A percentile compares a stretch with the other conserved stretches of the same genome.
Conservation (phyloP, 2,888 invertebrate species). For the Aspidiotus destructor region DNA sequence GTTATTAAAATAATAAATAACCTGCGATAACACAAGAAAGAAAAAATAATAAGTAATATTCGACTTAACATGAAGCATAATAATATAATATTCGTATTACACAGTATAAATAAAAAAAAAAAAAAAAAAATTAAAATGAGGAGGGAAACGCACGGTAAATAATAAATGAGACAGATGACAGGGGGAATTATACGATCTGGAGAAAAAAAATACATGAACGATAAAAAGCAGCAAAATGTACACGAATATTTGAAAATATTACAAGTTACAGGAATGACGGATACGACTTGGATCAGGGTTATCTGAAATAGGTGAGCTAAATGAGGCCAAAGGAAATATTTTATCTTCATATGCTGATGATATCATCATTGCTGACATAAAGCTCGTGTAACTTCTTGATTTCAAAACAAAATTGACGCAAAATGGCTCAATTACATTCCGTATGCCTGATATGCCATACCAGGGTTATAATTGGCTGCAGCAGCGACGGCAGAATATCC, state of each 20-base stretch:
- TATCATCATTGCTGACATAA: no score
- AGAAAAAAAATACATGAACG: conserved; percentile 12
- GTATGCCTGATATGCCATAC: conserved; percentile 46
- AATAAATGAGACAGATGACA: conserved; percentile 9
- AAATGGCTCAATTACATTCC: conserved; percentile 37
- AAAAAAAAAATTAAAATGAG: background rate
- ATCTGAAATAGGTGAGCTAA: no score
- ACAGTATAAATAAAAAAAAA: conserved; percentile 8
- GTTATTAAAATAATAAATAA: conserved; percentile 7
- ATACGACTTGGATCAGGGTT: no score
- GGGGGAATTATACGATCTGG: background rate
- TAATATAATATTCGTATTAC: background rate
- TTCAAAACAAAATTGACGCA: background rate
- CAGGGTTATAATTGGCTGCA: conserved; percentile 42
- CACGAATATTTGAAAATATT: conserved; percentile 14
- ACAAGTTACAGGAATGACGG: background rate
- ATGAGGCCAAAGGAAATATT: no score
- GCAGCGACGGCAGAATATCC: conserved; percentile 46
- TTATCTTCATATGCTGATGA: no score
- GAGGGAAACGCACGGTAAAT: conserved; percentile 20
- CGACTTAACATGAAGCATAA: conserved; percentile 6
- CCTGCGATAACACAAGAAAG: conserved; percentile 27
- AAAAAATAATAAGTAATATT: conserved; percentile 2
- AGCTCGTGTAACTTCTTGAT: no score
- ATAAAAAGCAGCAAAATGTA: conserved; percentile 5